These are phyloP conservation scores for Accipiter fasciatus DNA, from an alignment of 2,797 vertebrate genomes.

Conservation along the genomic window DNA sequence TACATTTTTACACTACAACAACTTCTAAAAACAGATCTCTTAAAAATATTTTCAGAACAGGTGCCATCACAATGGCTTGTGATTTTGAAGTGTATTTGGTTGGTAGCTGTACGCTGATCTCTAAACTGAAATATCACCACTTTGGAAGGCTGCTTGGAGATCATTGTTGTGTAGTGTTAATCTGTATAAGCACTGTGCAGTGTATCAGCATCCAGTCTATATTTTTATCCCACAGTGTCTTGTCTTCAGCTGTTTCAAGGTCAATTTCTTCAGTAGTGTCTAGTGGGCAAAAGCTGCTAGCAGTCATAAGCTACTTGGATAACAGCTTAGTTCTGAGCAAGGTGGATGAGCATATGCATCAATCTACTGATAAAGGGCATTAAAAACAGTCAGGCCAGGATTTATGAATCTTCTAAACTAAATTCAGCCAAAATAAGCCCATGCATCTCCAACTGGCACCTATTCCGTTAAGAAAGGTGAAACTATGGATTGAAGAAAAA, in stretches of 20 bases:
- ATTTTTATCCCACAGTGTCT: background rate
- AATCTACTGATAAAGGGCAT: background rate
- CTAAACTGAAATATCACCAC: background rate
- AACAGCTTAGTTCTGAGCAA: background rate
- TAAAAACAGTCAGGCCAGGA: background rate
- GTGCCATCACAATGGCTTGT: background rate
- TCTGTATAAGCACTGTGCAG: background rate
- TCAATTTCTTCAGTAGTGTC: background rate
- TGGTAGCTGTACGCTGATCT: background rate
- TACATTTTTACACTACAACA: background rate
- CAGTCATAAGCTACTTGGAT: background rate
- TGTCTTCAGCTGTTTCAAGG: background rate
- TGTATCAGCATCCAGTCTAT: background rate
- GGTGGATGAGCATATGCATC: rapidly evolving
- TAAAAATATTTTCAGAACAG: background rate
- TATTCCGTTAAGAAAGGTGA: background rate
- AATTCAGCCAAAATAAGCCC: background rate
- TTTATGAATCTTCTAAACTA: background rate
- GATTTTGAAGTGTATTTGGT: background rate
- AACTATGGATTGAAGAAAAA: background rate
- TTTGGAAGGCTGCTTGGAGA: background rate
- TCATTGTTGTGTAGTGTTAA: background rate
- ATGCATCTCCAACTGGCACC: background rate
- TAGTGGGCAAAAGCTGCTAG: background rate
- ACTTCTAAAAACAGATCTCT: background rate